Percentiles rank a stretch among this genome's conserved stretches.
phyloP scores from a whole-genome alignment of 1,140 invertebrate species.

The Hycleus phaleratus region DNA sequence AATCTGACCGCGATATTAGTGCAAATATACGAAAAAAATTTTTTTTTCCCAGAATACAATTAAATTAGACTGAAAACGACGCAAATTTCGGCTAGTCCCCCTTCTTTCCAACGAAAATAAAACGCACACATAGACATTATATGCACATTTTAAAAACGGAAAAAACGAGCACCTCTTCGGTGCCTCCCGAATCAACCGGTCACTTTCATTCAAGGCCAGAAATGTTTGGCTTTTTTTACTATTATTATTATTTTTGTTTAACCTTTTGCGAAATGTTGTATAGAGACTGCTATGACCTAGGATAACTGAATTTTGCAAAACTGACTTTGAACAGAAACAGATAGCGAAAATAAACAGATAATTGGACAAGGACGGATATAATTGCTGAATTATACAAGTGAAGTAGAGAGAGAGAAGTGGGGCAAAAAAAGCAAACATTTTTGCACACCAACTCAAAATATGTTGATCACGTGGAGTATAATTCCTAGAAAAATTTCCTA shows the following conservation, averaged over 20 bases:
- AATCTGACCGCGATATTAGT: no score
- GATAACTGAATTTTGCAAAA: conserved; percentile 22
- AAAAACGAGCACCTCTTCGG: conserved; percentile 16
- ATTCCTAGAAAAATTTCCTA: neutral
- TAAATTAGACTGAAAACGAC: no score
- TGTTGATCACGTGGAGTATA: conserved; percentile 3
- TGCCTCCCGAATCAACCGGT: conserved; percentile 24
- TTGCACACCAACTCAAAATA: neutral
- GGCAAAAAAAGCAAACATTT: no score
- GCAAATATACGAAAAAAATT: no score
- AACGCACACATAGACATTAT: no score
- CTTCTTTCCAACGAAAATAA: no score
- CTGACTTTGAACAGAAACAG: conserved; percentile 11
- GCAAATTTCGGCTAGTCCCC: no score
- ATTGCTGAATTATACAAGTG: no score
- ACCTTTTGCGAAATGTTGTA: conserved; percentile 14
- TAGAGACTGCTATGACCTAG: conserved; percentile 28
- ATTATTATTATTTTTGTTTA: conserved; percentile 4
- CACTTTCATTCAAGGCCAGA: conserved; percentile 33
- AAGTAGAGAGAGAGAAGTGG: no score
- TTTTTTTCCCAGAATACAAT: no score
- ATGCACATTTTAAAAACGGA: no score
- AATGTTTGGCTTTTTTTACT: conserved; percentile 34
- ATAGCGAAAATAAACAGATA: conserved; percentile 8
- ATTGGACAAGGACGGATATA: neutral